Evolutionary conservation across 2,797 vertebrate species (phyloP).

Genomic region (Parauchenoglanis punctatus): DNA sequence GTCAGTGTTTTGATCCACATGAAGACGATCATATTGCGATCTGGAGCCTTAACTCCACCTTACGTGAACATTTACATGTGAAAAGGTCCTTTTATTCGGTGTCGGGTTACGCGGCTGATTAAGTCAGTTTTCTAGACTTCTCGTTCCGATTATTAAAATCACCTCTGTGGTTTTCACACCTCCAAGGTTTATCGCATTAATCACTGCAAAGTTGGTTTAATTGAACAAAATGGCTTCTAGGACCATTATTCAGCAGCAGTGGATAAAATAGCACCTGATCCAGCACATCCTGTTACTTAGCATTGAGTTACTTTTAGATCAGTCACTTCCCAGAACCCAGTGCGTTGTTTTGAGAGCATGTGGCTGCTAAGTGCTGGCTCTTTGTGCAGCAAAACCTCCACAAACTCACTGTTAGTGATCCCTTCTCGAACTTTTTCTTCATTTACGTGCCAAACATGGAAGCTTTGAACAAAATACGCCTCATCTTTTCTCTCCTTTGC

Average conservation of each 20-base stretch:
- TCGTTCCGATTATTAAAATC: neutral
- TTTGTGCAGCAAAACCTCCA: too few relatives aligned
- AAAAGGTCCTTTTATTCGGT: neutral
- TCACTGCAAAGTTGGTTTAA: neutral
- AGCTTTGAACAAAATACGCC: too few relatives aligned
- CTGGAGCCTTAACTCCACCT: neutral
- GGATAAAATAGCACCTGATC: neutral
- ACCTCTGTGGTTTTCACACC: neutral
- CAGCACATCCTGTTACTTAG: neutral
- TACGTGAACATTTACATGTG: neutral
- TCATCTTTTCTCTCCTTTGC: too few relatives aligned
- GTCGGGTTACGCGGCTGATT: neutral
- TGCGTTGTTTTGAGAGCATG: too few relatives aligned
- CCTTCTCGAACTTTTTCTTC: too few relatives aligned
- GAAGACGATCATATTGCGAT: neutral
- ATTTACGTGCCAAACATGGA: too few relatives aligned
- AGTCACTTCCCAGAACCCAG: too few relatives aligned
- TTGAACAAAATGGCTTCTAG: neutral
- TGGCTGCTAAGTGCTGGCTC: too few relatives aligned
- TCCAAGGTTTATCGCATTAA: neutral
- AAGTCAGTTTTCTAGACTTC: neutral
- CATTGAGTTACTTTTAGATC: too few relatives aligned
- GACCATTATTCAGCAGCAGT: neutral
- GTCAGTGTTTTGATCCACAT: neutral
- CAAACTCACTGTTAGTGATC: too few relatives aligned